phyloP scores from a whole-genome alignment of 53 echinoderm and acorn worm species.

The Patiria pectinifera region DNA sequence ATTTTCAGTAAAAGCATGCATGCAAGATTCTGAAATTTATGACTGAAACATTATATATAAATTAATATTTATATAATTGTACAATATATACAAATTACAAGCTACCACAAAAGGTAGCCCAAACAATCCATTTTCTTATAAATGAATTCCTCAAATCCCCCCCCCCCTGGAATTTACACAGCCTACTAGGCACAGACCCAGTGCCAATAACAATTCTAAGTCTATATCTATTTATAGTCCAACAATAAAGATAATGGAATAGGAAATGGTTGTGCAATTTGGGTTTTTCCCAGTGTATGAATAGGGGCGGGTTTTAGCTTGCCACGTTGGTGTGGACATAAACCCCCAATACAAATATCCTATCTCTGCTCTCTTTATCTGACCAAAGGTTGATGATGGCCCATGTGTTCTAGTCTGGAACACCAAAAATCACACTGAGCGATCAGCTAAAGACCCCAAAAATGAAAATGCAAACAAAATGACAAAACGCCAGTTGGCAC shows the following conservation, averaged over 20 bases:
- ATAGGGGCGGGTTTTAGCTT: not conserved
- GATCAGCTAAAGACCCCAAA: not conserved
- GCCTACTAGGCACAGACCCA: constrained; percentile 9
- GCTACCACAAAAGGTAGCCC: too few relatives aligned
- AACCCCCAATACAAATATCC: not conserved
- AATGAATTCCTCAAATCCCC: not conserved
- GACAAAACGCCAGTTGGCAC: not conserved
- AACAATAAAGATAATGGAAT: not conserved
- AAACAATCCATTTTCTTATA: not conserved
- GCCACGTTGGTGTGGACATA: not conserved
- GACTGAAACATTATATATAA: constrained; percentile 5
- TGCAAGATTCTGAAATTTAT: not conserved
- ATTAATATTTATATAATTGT: constrained; percentile 28
- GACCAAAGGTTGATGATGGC: not conserved
- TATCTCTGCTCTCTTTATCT: not conserved
- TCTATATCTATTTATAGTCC: not conserved
- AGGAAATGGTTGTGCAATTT: constrained; percentile 7
- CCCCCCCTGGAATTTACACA: constrained; percentile 15
- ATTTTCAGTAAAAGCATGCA: constrained; percentile 26
- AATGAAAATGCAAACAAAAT: not conserved
- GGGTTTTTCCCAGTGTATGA: not conserved
- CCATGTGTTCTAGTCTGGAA: not conserved
- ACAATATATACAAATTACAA: constrained; percentile 14
- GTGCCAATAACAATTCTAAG: not conserved
- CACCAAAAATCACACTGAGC: not conserved